Evolutionary conservation across 2,113 vertebrate genomes (phyloP), one percentile per base, ranked within the genome.

Genomic region (Gallinago media): DNA sequence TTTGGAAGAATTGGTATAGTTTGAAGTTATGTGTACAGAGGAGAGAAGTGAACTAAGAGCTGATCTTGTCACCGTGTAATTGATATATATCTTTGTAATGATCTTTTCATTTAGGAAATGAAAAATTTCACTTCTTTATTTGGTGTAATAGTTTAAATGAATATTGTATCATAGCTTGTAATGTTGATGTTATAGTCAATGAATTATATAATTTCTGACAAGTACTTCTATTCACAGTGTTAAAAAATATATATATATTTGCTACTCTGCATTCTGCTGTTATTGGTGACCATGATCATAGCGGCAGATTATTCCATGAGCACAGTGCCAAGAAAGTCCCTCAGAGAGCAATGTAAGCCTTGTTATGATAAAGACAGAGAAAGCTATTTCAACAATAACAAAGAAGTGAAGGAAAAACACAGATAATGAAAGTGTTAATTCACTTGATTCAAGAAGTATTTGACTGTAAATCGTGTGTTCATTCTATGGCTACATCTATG

Each of bases 81-180:
- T 87, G 34, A 78, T 36, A n/a, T 15, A 72, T 62, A 21, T 52
- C 49, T 75, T 92, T 59, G 17, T 76, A 50, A 91, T 17, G 40
- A 55, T 20, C 29, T 19, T 47, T 77, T 76, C 22, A 71, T 82
- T 75, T 72, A 63, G 16, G 13, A 74, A 58, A 85, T 38, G 19
- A 65, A 84, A 77, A 16, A 25, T n/a, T 79, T 78, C 34, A 27
- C 7, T 80, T 26, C 62, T 93, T 79, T 81, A 22, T 76, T 62
- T 88, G 17, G 8, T 68, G 11, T 23, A 46, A 49, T 67, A 56
- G 3, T 62, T 85, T 49, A 77, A 91, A 93, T 70, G 7, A 92
- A 65, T 88, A 85, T 31, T 87, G 73, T 44, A 91, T 95, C 50
- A 46, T 93, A 92, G 88, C 32, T 90, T 84, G 11, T 44, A 72